phyloP scores from a whole-genome alignment of 2,797 vertebrate genomes.

The Lophotriccus pileatus region DNA sequence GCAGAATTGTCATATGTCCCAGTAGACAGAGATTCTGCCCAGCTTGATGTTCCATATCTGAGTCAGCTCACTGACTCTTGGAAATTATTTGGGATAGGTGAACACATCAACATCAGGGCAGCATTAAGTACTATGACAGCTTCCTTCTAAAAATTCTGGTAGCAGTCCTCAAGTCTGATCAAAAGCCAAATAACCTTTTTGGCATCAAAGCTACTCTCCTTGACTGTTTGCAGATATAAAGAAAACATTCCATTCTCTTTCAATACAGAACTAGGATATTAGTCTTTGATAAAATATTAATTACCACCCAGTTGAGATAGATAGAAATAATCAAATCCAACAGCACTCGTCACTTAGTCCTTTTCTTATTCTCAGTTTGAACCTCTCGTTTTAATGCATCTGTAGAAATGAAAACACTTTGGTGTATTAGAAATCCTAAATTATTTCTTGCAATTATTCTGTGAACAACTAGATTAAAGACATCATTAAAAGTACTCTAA shows the following conservation, averaged over 20 bases:
- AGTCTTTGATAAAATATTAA: conserved; percentile 17
- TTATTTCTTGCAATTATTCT: not conserved
- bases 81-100: not conserved
- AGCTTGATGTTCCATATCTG: not conserved
- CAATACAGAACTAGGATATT: not conserved
- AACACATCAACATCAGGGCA: not conserved
- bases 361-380: not conserved
- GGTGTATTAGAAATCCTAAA: not conserved
- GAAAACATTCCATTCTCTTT: not conserved
- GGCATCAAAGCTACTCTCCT: not conserved
- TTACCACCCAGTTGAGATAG: not conserved
- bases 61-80: not conserved
- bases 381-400: not conserved
- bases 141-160: not conserved
- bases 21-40: not conserved
- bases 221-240: not conserved
- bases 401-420: not conserved
- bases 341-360: not conserved
- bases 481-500: not conserved
- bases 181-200: not conserved
- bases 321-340: not conserved
- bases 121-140: not conserved
- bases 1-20: not conserved
- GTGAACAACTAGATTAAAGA: not conserved
- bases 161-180: not conserved